phyloP scores from a whole-genome alignment of 2,888 invertebrate species.

The Prosopocoilus inquinatus region DNA sequence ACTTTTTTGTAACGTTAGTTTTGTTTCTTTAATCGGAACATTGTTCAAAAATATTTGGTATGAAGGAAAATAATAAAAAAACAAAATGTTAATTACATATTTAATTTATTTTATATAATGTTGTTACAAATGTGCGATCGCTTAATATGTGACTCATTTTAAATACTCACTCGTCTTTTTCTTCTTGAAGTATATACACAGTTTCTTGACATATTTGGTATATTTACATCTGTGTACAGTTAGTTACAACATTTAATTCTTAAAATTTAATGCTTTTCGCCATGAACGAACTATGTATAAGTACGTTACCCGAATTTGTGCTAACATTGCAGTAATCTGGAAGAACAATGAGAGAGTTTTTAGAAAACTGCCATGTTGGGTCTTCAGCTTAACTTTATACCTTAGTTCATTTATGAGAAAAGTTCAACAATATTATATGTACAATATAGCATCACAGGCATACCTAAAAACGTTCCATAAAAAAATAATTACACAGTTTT shows the following conservation, averaged over 20 bases:
- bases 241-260: too few species aligned
- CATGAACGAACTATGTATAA: too few species aligned
- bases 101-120: not conserved
- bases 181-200: not conserved
- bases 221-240: too few species aligned
- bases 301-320: too few species aligned
- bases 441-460: not conserved
- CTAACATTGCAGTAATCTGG: too few species aligned
- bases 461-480: not conserved
- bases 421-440: not conserved
- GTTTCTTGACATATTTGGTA: too few species aligned
- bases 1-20: not conserved
- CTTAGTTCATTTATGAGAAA: not conserved
- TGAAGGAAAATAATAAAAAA: not conserved
- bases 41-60: not conserved
- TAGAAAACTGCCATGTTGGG: not conserved
- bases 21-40: not conserved
- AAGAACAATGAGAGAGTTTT: too few species aligned
- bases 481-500: not conserved
- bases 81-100: not conserved
- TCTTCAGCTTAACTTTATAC: not conserved
- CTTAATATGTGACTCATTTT: not conserved
- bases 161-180: not conserved
- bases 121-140: not conserved
- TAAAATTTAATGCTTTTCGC: too few species aligned